These are phyloP conservation scores for Entomobrya multifasciata DNA, from an alignment of 2,888 invertebrate genomes.

Conservation along the genomic window DNA sequence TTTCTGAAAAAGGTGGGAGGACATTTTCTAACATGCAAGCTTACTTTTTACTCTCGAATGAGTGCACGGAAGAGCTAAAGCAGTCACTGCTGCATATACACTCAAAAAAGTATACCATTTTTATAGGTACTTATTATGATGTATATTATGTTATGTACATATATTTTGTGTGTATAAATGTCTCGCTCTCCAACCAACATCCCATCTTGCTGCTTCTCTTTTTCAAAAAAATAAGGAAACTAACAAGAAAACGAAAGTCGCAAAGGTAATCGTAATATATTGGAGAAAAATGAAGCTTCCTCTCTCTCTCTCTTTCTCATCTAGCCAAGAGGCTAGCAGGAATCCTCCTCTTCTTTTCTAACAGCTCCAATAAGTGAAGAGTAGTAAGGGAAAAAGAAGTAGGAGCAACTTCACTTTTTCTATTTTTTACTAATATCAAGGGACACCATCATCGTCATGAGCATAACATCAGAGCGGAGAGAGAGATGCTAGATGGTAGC, in stretches of 20 bases:
- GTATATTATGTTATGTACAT: not conserved
- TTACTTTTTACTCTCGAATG: slow-evolving; percentile 34
- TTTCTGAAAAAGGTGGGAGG: slow-evolving; percentile 61
- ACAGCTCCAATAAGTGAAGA: slow-evolving; percentile 51
- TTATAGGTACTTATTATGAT: not conserved
- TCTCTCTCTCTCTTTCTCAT: slow-evolving; percentile 31
- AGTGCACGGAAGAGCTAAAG: slow-evolving; percentile 34
- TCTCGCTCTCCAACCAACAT: not conserved
- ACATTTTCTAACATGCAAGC: slow-evolving; percentile 66
- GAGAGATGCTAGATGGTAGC: too few relatives aligned
- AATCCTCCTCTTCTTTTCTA: slow-evolving; percentile 34
- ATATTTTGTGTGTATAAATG: not conserved
- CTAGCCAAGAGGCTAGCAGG: slow-evolving; percentile 59
- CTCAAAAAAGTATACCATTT: slow-evolving; percentile 2
- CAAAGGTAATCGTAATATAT: slow-evolving; percentile 67
- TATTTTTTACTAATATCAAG: slow-evolving; percentile 74
- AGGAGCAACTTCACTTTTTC: slow-evolving; percentile 63
- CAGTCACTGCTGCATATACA: slow-evolving; percentile 14
- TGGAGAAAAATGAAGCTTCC: slow-evolving; percentile 63
- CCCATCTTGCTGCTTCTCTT: too few relatives aligned
- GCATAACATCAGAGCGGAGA: not conserved
- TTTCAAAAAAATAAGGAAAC: not conserved
- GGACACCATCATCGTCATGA: slow-evolving; percentile 64
- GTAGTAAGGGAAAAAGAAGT: not conserved
- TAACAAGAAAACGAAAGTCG: slow-evolving; percentile 56